These are phyloP conservation scores for Aporophyla lueneburgensis DNA, from an alignment of 2,888 invertebrate species.

Conservation along the genomic window DNA sequence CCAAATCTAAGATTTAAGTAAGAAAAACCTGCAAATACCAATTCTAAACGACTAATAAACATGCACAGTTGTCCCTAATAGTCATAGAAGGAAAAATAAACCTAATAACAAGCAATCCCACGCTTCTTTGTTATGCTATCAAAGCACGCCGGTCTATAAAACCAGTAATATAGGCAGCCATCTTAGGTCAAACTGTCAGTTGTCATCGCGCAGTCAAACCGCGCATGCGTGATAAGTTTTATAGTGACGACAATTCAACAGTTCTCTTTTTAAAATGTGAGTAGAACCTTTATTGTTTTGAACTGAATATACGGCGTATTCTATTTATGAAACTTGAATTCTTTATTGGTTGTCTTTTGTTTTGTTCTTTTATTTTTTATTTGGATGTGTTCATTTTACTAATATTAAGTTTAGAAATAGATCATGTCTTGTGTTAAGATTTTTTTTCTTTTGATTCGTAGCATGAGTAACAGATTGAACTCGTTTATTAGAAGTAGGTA, in stretches of 20 bases:
- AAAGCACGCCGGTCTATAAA: conserved; percentile 52
- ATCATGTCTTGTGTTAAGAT: neutral
- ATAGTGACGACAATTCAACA: conserved; percentile 34
- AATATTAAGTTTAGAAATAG: neutral
- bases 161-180: conserved; percentile 56
- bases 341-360: no score
- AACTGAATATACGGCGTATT: neutral
- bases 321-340: neutral
- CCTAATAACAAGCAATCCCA: conserved; percentile 32
- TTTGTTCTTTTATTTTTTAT: no score
- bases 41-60: neutral
- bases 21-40: neutral
- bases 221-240: conserved; percentile 61
- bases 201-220: conserved; percentile 55
- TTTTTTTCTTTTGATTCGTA: neutral
- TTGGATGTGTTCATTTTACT: neutral
- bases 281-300: conserved; percentile 25
- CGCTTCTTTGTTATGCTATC: conserved; percentile 35
- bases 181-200: conserved; percentile 63
- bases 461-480: neutral
- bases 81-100: conserved; percentile 28
- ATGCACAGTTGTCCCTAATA: conserved; percentile 3
- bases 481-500: neutral
- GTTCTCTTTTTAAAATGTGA: conserved; percentile 48
- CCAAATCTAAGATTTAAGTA: neutral